These are phyloP conservation scores for Clarias platycephalus DNA, from an alignment of 2,797 vertebrate genomes.

Conservation along the genomic window DNA sequence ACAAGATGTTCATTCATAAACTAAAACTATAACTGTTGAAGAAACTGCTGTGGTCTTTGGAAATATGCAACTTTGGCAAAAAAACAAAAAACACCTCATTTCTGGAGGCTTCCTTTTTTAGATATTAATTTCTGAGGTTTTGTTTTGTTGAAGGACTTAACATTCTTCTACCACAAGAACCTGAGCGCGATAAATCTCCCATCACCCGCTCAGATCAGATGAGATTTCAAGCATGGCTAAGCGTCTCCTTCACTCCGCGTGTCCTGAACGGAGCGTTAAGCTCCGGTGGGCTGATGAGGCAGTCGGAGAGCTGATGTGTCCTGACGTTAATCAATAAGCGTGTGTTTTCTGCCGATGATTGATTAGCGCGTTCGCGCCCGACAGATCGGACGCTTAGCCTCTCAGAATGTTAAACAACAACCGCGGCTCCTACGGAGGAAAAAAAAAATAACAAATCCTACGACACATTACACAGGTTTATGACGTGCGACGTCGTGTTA, in stretches of 20 bases:
- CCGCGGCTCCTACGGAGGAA: too few species aligned
- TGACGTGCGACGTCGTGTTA: background rate
- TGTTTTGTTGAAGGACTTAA: constrained; percentile 55
- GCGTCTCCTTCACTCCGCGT: constrained; percentile 58
- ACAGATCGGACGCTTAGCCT: constrained; percentile 58
- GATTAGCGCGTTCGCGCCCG: constrained; percentile 58
- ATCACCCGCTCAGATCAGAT: constrained; percentile 66
- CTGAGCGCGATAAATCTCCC: constrained; percentile 65
- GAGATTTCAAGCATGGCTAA: constrained; percentile 73
- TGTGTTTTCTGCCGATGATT: constrained; percentile 67
- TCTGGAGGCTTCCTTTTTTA: background rate
- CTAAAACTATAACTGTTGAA: background rate
- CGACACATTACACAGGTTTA: background rate
- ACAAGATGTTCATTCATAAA: background rate
- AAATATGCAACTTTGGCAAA: background rate
- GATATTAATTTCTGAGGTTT: background rate
- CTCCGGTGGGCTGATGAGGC: constrained; percentile 72
- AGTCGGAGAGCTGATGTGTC: constrained; percentile 70
- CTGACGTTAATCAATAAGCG: constrained; percentile 75
- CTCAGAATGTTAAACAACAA: background rate
- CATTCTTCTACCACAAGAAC: constrained; percentile 52
- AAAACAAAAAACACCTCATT: background rate
- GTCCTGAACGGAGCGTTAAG: constrained; percentile 42
- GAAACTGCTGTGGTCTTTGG: background rate
- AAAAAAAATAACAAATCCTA: background rate